Evolutionary conservation across 92 coral and sea anemone species (phyloP), one percentile per base, ranked within the genome.

Genomic region (Phenganax marumi): DNA sequence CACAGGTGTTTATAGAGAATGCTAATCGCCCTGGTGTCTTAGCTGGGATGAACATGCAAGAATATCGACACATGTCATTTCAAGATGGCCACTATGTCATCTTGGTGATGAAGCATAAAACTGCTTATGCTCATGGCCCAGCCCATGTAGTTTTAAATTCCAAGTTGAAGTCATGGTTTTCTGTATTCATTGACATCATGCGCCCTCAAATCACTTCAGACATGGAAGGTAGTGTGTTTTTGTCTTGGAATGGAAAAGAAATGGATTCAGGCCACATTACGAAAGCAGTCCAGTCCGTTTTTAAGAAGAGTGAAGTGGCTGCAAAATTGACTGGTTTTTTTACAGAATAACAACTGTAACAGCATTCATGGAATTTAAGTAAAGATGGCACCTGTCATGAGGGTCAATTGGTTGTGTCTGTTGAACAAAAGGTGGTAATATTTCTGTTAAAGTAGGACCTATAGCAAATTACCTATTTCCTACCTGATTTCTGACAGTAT

Each of bases 1-100:
- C 81, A 24, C 76, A 86, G 50, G 86, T 83, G n/a, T 81, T 68
- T 7, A 74, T 89, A 1, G 86, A 89, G 57, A 89, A 89, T 86
- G 86, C 88, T 69, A 73, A 84, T 55, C 64, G 90, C 13, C 86
- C 90, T 79, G 86, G 92, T 49, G 89, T 87, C 43, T 19, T 86
- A 23, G 81, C 92, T 26, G 77, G 84, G 65, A 86, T 86, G 88
- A 84, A 70, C 22, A 26, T 84, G 73, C 39, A 68, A 39, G 92
- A 89, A 68, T 84, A 64, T 22, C 53, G 57, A 8, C 65, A 79
- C 8, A 57, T 58, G 76, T 24, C n/a, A 21, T 81, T 53, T 52
- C 84, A 89, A 71, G 85, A 65, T 43, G 77, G 77, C 22, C 61
- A 75, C 49, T 54, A 48, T 53, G 90, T 89, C 61, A 75, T 86